phyloP scores from a whole-genome alignment of 2,888 invertebrate genomes.

The Spilosoma lubricipeda region DNA sequence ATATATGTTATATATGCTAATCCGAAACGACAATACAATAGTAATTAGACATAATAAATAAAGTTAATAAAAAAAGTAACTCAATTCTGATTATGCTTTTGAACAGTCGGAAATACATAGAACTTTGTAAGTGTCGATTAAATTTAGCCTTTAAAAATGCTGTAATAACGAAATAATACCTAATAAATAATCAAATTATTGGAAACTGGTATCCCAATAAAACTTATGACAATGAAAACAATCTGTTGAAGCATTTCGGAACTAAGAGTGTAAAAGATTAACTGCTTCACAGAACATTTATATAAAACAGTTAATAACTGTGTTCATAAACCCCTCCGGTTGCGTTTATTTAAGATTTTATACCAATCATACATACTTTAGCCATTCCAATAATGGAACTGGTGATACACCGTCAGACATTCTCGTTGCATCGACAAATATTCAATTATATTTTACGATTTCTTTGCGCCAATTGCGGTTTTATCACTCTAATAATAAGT shows the following conservation, averaged over 20 bases:
- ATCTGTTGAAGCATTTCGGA: not conserved
- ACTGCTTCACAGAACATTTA: not conserved
- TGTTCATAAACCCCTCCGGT: conserved; percentile 1
- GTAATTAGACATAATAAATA: conserved; percentile 19
- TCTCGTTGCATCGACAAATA: conserved; percentile 20
- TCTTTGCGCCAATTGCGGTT: conserved; percentile 32
- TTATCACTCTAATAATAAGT: conserved; percentile 31
- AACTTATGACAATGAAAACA: conserved; percentile 8
- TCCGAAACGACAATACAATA: conserved; percentile 27
- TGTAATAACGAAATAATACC: not conserved
- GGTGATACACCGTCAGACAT: conserved; percentile 24
- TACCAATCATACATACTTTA: not conserved
- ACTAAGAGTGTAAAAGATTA: not conserved
- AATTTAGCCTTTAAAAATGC: conserved; percentile 7
- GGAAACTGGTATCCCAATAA: conserved; percentile 36
- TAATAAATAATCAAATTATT: conserved; percentile 36
- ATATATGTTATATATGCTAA: conserved; percentile 54
- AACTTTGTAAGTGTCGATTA: not conserved
- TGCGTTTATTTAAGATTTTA: not conserved
- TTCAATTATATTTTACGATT: conserved; percentile 38
- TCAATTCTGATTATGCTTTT: conserved; percentile 5
- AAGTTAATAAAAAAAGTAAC: conserved; percentile 14
- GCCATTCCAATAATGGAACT: conserved; percentile 21
- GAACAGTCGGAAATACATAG: not conserved
- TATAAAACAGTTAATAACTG: conserved; percentile 1